Evolutionary conservation across 1,140 invertebrate genomes (phyloP).

Genomic region (Archivesica marissinica): DNA sequence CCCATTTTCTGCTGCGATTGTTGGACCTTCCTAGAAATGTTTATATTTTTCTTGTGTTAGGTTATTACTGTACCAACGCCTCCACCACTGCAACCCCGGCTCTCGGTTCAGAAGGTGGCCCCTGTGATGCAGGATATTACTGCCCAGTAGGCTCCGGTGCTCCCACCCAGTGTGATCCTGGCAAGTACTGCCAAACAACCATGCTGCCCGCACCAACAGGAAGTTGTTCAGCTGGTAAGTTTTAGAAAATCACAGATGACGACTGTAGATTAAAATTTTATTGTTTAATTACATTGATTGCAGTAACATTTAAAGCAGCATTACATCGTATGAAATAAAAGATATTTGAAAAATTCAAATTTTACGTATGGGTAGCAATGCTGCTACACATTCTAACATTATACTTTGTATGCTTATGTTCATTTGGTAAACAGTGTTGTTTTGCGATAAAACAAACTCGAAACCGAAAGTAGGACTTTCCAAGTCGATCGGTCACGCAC

Average conservation of each 20-base stretch:
- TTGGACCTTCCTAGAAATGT: too few relatives aligned
- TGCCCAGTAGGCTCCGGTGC: constrained; percentile 76
- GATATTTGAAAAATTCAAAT: too few relatives aligned
- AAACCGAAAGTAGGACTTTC: too few relatives aligned
- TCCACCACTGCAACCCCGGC: constrained; percentile 71
- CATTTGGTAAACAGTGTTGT: too few relatives aligned
- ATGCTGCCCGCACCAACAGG: constrained; percentile 71
- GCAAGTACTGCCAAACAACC: constrained; percentile 74
- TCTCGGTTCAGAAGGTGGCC: constrained; percentile 69
- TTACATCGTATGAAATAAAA: too few relatives aligned
- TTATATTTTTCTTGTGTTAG: constrained; percentile 59
- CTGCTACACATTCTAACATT: too few relatives aligned
- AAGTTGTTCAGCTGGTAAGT: constrained; percentile 75
- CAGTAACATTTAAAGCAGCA: background rate
- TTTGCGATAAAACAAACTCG: too few relatives aligned
- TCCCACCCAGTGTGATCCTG: constrained; percentile 74
- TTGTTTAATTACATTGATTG: background rate
- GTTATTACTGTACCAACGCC: constrained; percentile 79
- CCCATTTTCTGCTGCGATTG: too few relatives aligned
- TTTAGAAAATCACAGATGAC: background rate
- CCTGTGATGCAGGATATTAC: constrained; percentile 75
- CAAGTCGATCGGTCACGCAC: too few relatives aligned
- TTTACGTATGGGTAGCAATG: too few relatives aligned
- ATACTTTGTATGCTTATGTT: too few relatives aligned
- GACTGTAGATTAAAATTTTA: background rate